Evolutionary conservation across 2,888 invertebrate species (phyloP), one percentile per base, ranked within the genome.

Genomic region (Macropis europaea): DNA sequence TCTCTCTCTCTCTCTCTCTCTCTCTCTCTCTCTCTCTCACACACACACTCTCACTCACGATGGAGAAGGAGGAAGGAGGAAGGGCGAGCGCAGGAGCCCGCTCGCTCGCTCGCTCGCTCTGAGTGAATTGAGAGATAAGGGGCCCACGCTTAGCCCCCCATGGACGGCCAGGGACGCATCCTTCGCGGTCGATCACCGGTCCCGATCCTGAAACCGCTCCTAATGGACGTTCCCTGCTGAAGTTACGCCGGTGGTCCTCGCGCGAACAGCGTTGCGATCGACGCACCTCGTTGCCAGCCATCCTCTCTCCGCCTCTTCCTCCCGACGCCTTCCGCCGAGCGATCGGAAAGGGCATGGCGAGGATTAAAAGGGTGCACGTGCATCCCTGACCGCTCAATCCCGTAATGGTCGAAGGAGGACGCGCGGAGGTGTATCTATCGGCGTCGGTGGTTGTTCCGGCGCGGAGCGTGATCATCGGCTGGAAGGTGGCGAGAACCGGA

Each of bases 101-200:
- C 66, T 53, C 61, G 56, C 56, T 74, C 45, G 72, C 76, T 82
- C 64, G 71, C 79, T 84, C 77, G 71, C 62, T 74, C 77, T 83
- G 82, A 83, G 84, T 81, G 85, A 88, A 89, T 88, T 88, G 88
- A 89, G 87, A 89, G 88, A 89, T 88, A 88, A 88, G 86, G 66
- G 76, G 76, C 84, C 85, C 82, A 82, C 83, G 84, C 83, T 87
- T 79, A 81, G 68, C 73, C 82, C 76, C 75, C 80, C 63, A 72
- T 48, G 72, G 77, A 79, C 67, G 59, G 43, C 53, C 79, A 85
- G 82, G 76, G 76, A 82, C 83, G 82, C 79, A 79, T 73, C 75
- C 22, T 63, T 48, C 56, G 42, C 60, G 56, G 56, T 59, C 52
- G 43, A 47, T 42, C 57, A 32, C 53, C 52, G 64, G 11, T 5